Evolutionary conservation across 2,888 invertebrate species (phyloP), one percentile per base, ranked within the genome.

Genomic region (Hyposoter dolosus): DNA sequence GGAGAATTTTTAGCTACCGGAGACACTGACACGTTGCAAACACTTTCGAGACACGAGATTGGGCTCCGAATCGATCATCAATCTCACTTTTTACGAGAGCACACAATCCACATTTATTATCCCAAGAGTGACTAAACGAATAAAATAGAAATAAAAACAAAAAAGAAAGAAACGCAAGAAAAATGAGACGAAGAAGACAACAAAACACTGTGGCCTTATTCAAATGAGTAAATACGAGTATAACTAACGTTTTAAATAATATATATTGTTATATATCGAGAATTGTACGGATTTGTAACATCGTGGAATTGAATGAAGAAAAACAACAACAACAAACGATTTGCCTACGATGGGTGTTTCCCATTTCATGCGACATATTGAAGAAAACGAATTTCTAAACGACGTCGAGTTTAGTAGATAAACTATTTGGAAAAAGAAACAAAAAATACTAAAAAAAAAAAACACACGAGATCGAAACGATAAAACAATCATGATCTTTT

Each of bases 151-250:
- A 28, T 69, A 68, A 69, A 45, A n/a, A 28, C 7, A 68, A 69
- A 45, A n/a, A 28, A 12, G 0, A 19, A 19, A 53, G 23, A 0
- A 60, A 56, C 35, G 35, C 10, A 74, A 74, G 9, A 9, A 77
- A 60, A 87, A 82, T 85, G 83, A 88, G 87, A 87, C 86, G 89
- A 66, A 65, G 2, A 77, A 65, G 6, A 77, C 88, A 89, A 89
- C 89, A 82, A 88, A 87, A 85, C 84, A 85, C 86, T 84, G 92
- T 91, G 92, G 92, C 92, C 93, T 93, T 92, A 92, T 91, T 88
- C 88, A 90, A 89, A 91, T 88, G 90, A 91, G 88, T 90, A 89
- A 88, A 85, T 89, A 90, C 87, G 84, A 88, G 85, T 88, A 89
- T 71, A 88, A 90, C 89, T 88, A 90, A 88, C 90, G 90, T 88